Percentiles rank a stretch among this genome's conserved stretches.
Evolutionary conservation across 2,797 vertebrate species (phyloP).

Genomic region (Nothura maculosa): DNA sequence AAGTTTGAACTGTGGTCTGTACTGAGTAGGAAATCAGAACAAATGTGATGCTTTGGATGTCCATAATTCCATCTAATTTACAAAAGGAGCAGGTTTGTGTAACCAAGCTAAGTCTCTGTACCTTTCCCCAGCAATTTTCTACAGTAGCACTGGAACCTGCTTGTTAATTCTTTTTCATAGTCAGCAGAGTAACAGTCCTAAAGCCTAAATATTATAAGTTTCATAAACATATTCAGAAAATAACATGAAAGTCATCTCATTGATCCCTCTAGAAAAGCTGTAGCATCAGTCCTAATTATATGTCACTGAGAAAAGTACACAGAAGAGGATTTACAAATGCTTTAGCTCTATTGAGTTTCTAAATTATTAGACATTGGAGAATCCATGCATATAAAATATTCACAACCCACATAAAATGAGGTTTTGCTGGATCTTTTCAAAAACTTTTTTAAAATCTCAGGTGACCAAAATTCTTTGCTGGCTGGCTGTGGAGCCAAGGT

Average conservation of each 20-base stretch:
- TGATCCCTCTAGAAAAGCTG: neutral
- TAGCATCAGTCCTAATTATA: neutral
- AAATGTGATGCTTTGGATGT: neutral
- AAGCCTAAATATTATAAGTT: neutral
- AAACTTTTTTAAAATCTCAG: neutral
- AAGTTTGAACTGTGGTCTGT: neutral
- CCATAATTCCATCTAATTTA: neutral
- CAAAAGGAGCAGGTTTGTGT: neutral
- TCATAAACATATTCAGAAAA: neutral
- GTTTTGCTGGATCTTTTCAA: neutral
- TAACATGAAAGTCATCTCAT: neutral
- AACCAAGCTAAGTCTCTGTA: neutral
- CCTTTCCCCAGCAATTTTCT: neutral
- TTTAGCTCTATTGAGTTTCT: neutral
- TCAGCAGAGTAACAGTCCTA: neutral
- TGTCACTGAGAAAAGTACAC: neutral
- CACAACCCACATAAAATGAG: rapidly evolving
- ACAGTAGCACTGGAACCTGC: neutral
- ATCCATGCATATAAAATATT: neutral
- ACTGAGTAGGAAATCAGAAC: neutral
- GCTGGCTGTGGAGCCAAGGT: neutral
- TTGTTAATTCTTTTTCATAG: neutral
- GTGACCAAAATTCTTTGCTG: neutral
- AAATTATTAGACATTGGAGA: neutral
- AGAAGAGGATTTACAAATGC: neutral